Evolutionary conservation across 2,113 vertebrate species (phyloP).

Genomic region (Cottus gobio): DNA sequence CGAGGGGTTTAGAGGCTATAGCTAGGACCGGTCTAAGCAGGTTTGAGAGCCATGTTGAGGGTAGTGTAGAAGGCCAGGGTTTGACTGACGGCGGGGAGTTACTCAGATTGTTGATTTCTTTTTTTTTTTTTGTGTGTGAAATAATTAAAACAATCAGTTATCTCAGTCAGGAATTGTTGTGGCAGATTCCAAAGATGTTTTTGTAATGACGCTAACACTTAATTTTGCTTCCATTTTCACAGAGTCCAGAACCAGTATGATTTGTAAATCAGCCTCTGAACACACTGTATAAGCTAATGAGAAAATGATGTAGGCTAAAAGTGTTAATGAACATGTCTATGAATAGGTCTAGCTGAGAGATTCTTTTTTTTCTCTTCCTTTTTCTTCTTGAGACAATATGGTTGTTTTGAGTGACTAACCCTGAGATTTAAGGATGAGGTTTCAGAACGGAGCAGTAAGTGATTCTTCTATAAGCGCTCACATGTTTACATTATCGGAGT

Average conservation of each 20-base stretch:
- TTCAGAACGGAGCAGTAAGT: conserved; percentile 59
- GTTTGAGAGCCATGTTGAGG: conserved; percentile 84
- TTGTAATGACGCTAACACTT: conserved; percentile 54
- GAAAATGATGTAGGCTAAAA: conserved; percentile 68
- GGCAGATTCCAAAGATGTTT: conserved; percentile 91
- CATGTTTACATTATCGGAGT: conserved; percentile 79
- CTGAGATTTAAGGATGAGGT: conserved; percentile 64
- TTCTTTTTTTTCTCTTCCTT: conserved; percentile 11
- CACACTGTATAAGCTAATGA: conserved; percentile 90
- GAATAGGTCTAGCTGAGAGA: conserved; percentile 64
- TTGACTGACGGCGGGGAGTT: conserved; percentile 80
- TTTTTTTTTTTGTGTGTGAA: conserved; percentile 72
- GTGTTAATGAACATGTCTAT: conserved; percentile 62
- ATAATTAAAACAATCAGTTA: conserved; percentile 83
- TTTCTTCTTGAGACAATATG: conserved; percentile 34
- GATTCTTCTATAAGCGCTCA: conserved; percentile 63
- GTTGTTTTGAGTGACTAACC: conserved; percentile 74
- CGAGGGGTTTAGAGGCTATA: conserved; percentile 72
- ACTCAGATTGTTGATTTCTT: conserved; percentile 68
- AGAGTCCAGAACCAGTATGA: conserved; percentile 76
- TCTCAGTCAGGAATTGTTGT: conserved; percentile 76
- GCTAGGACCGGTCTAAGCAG: conserved; percentile 84
- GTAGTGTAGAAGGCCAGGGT: conserved; percentile 84
- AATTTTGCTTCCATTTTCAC: conserved; percentile 76
- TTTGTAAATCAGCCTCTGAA: conserved; percentile 71